These are phyloP conservation scores for Nebria brevicollis DNA, from an alignment of 2,888 invertebrate genomes.

Conservation along the genomic window DNA sequence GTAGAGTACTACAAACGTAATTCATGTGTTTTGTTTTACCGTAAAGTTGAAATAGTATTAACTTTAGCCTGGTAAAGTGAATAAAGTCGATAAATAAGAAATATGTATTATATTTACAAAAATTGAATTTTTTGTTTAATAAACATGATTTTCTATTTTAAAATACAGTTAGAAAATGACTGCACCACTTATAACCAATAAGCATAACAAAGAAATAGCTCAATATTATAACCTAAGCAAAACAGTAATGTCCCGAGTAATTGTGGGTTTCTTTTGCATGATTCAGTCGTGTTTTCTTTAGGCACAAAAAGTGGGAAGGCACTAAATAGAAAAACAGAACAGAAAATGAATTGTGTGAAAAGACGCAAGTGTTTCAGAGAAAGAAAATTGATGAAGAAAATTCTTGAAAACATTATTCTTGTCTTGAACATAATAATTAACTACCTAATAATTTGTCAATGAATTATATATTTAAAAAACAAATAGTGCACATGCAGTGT, in stretches of 20 bases:
- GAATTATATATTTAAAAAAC: constrained; percentile 35
- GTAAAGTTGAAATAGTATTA: no score
- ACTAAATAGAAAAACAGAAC: constrained; percentile 13
- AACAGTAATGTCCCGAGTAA: neutral
- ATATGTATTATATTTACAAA: no score
- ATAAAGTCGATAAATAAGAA: no score
- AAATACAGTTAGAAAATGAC: no score
- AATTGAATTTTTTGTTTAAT: no score
- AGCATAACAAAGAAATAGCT: no score
- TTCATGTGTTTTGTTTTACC: no score
- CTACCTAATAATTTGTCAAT: constrained; percentile 22
- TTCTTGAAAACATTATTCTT: constrained; percentile 34
- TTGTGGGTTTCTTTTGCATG: neutral
- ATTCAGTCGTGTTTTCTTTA: neutral
- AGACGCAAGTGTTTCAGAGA: constrained; percentile 35
- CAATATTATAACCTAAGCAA: no score
- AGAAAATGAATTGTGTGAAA: constrained; percentile 40
- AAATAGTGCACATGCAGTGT: neutral
- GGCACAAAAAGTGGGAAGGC: neutral
- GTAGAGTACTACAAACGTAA: no score
- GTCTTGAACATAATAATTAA: constrained; percentile 38
- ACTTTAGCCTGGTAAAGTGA: no score
- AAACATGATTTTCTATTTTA: no score
- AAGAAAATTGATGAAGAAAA: constrained; percentile 41
- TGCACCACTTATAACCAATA: no score